A percentile compares a stretch with the other conserved stretches of the same genome.
Conservation (phyloP, 2,797 vertebrate species). For the Chromobotia macracanthus region DNA sequence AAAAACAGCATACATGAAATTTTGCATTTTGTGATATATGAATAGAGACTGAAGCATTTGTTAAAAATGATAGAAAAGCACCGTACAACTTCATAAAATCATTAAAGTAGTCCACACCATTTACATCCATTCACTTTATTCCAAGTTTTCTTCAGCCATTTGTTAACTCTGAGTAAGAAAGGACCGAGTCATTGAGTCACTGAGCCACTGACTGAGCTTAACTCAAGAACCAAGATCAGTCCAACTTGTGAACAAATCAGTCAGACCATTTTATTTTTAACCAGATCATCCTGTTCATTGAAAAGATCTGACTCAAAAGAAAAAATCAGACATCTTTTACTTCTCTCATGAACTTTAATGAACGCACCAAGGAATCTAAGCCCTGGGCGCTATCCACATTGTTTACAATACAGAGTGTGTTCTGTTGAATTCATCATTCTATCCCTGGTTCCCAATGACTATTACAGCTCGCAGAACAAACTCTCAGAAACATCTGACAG, state of each 20-base stretch:
- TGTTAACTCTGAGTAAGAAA: background rate
- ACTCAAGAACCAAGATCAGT: background rate
- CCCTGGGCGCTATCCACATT: constrained; percentile 12
- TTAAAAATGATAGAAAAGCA: no score
- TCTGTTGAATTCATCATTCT: constrained; percentile 35
- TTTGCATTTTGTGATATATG: no score
- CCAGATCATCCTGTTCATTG: background rate
- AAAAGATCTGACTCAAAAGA: background rate
- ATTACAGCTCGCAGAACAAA: background rate
- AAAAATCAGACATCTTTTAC: background rate
- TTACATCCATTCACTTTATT: no score
- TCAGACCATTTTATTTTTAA: background rate
- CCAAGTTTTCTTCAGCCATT: background rate
- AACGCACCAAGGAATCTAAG: background rate
- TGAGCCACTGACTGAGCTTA: background rate
- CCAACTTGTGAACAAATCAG: background rate
- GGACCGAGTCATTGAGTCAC: no score
- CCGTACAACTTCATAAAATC: no score
- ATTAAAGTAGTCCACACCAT: background rate
- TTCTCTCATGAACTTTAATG: background rate
- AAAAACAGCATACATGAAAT: no score
- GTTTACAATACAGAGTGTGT: constrained; percentile 38
- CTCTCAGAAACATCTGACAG: constrained; percentile 10
- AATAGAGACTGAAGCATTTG: no score
- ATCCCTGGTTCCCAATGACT: constrained; percentile 16